Evolutionary conservation across 2,888 invertebrate genomes (phyloP), one percentile per base, ranked within the genome.

Genomic region (Hydraecia micacea): DNA sequence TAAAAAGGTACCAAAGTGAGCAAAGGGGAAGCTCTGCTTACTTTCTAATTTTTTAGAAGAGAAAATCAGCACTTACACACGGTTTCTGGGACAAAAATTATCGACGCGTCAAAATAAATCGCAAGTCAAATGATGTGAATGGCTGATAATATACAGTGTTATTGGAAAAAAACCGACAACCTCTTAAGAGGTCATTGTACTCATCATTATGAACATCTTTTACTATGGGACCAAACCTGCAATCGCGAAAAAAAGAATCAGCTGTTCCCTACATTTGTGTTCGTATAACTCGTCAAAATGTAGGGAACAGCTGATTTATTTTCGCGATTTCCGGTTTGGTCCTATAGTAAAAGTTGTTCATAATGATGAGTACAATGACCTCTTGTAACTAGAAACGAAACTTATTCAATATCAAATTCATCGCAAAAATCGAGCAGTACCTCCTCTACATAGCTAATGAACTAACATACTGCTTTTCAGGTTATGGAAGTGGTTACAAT

Each of bases 401-500:
- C 8, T 21, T 52, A 2, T 52, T 58, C 55, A n/a, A 1, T 58
- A n/a, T 58, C 25, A n/a, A 25, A 55, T 55, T 55, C 25, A 55
- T 55, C 25, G 3, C 11, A 55, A 55, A 55, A n/a, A 55, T 55
- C 55, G 25, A 58, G 11, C n/a, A n/a, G 55, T n/a, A 25, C 55
- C 55, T n/a, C n/a, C 60, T 1, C 28, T 60, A 60, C 18, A 32
- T 62, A 18, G 8, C 46, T 21, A 13, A 68, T 68, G 9, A 28
- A 55, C 63, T 63, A 52, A 62, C 32, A 36, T 71, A 13, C 9
- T 58, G 1, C 11, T 49, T 52, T 93, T 81, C 92, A 98, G 98
- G 98, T 73, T 98, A 98, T 91, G 97, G 97, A 32, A 96, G 96
- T 91, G 97, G 97, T 21, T 98, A 98, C 88, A 98, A 98, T 90